Evolutionary conservation across 2,888 invertebrate genomes (phyloP), one percentile per base, ranked within the genome.

Genomic region (Anorthoa munda): DNA sequence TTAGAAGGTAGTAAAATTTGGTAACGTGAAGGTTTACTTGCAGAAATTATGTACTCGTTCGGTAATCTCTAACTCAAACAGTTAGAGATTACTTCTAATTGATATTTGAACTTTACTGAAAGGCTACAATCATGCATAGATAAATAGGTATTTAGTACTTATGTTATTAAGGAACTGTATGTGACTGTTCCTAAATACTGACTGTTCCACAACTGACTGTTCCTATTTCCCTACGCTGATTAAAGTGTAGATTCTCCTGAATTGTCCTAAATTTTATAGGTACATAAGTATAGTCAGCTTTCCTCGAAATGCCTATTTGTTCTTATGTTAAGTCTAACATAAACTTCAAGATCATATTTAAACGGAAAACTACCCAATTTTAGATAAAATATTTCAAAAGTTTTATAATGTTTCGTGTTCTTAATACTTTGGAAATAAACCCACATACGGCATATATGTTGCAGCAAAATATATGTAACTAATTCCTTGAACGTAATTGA

Each of bases 401-500:
- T 55, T 59, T 39, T 12, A 4, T n/a, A 7, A 0, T 23, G 60
- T 45, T 53, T 66, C 17, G 18, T 21, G 46, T 53, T 51, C 18
- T 31, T 23, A 18, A 50, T 59, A 39, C 46, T 59, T 55, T 23
- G 39, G 58, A 64, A 66, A 64, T 17, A 60, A 60, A 45, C 26
- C 53, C 9, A 23, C 15, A 58, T 81, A 72, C 31, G 50, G 48
- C 45, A 53, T 0, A 21, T 18, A 46, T 58, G 55, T 77, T 68
- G 66, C 58, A 79, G 76, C 17, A 85, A 85, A 80, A 79, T 84
- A 85, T 80, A 78, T 80, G 87, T 88, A 82, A 85, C 88, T 91
- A 92, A 92, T 93, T 92, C 92, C 92, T 90, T 89, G 87, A 89
- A 85, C 90, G 81, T 94, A 94, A 94, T 94, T 94, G 86, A 94